Base-by-base conservation (phyloP, 2,888 invertebrate species). In the Eucera pruinosa region DNA sequence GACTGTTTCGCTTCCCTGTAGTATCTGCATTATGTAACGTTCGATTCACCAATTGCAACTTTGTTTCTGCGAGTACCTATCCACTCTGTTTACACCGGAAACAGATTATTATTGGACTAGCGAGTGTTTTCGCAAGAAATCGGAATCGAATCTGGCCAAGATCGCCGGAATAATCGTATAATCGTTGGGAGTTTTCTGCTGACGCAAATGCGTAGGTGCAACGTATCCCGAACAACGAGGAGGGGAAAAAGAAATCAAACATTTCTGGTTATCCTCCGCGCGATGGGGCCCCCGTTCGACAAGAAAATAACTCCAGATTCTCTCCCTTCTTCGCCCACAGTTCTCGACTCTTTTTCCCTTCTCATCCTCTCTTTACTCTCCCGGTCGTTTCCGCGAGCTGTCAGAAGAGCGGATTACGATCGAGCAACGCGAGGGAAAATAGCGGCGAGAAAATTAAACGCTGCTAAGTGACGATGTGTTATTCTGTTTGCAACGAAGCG, bases 191-290 rank as follows among this genome's bases (percentile, higher is more conserved):
- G 36, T 60, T 65, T 66, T 62, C 68, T 23, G 68, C 57, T 85
- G 85, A 85, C 85, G 85, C 30, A 85, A 85, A 76, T 80, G 84
- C 85, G 84, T 85, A 83, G 85, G 84, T 78, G 78, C 81, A 55
- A 45, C 50, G 50, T 43, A 65, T 66, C 20, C 23, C 13, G 62
- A 76, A 82, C 45, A 55, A 68, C 25, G 80, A n/a, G n/a, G 30
- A 27, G 50, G 41, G 66, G 71, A 76, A 82, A 86, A 85, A 86
- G 86, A 88, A 88, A 84, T 83, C 86, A 82, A 87, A 83, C 80
- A 86, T 79, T 81, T 88, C 88, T 88, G 88, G 87, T 85, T 87
- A 85, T 82, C 86, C 71, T 87, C 86, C 66, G 54, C 55, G 66
- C 43, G 66, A 81, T 80, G 80, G 73, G 48, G 78, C 85, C n/a